A percentile compares a stretch with the other conserved stretches of the same genome.
Conservation (phyloP, 2,888 invertebrate genomes). For the Dasypogon diadema region DNA sequence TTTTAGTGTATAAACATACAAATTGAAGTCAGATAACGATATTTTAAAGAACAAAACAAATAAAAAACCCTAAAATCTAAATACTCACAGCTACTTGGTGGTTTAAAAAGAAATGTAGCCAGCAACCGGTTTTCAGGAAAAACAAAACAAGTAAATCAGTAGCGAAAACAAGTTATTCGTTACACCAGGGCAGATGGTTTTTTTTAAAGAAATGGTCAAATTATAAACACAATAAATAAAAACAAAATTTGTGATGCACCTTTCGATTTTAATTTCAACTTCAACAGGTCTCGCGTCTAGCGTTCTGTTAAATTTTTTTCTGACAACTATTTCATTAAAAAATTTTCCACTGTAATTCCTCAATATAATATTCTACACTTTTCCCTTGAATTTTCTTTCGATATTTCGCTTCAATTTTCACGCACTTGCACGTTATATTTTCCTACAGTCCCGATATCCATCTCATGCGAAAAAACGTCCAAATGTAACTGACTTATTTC, state of each 20-base stretch:
- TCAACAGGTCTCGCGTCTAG: constrained; percentile 2
- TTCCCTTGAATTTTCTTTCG: background rate
- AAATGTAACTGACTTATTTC: constrained; percentile 40
- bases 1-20: too few species aligned
- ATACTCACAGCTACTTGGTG: background rate
- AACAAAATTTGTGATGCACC: background rate
- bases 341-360: too few species aligned
- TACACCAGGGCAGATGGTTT: background rate
- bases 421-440: background rate
- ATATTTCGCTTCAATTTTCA: background rate
- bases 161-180: constrained; percentile 15
- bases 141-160: constrained; percentile 5
- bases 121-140: constrained; percentile 2
- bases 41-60: too few species aligned
- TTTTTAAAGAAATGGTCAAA: background rate
- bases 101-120: background rate
- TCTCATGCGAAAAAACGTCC: constrained; percentile 32
- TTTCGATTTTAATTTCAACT: background rate
- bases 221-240: background rate
- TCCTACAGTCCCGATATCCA: constrained; percentile 20
- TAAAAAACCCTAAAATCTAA: too few species aligned
- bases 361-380: background rate
- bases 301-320: background rate
- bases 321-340: background rate
- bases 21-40: too few species aligned